Conservation (phyloP, 2,888 invertebrate species). For the Acutogordius australiensis region DNA sequence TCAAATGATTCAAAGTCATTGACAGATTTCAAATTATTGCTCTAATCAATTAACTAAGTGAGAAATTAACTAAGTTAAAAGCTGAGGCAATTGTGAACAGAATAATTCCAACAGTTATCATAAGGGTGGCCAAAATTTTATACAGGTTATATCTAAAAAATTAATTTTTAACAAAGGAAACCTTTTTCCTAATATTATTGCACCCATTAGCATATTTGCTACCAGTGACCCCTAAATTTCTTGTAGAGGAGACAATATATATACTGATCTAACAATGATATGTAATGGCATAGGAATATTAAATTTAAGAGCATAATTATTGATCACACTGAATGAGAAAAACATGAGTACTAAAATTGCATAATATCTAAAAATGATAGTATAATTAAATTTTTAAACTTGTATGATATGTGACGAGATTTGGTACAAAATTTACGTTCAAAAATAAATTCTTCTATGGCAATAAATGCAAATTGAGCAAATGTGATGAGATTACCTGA, state of each 20-base stretch:
- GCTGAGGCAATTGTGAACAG: background rate
- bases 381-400: background rate
- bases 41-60: too few species aligned
- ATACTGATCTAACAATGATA: background rate
- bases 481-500: background rate
- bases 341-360: background rate
- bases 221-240: background rate
- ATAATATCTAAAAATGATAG: background rate
- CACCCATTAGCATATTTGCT: background rate
- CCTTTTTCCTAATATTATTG: background rate
- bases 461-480: background rate
- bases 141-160: background rate
- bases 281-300: background rate
- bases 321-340: background rate
- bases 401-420: background rate
- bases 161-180: background rate
- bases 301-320: background rate
- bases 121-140: background rate
- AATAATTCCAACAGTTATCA: background rate
- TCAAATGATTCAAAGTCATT: too few species aligned
- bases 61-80: too few species aligned
- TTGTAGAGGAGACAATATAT: too few species aligned
- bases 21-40: too few species aligned
- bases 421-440: background rate
- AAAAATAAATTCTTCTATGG: background rate